Base-by-base conservation (phyloP, 2,888 invertebrate genomes). In the Chloroclysta siterata region DNA sequence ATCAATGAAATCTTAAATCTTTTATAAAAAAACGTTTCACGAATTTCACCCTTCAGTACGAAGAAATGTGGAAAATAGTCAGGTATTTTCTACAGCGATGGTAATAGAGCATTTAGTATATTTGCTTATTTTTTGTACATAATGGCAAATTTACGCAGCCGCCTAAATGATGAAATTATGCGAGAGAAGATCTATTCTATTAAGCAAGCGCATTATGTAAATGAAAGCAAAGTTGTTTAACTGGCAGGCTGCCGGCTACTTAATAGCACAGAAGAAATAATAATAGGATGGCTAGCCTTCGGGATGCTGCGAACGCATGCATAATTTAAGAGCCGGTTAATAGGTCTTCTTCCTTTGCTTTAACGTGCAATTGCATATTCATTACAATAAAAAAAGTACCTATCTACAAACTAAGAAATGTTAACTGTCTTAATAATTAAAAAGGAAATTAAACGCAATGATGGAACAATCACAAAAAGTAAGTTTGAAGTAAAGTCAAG, bases 201-300 rank as follows among this genome's bases (percentile, higher is more conserved):
- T 68, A 71, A 53, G 61, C 68, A 70, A 69, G 63, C 70, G 76
- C 77, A 85, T 84, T 86, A 86, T 87, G 85, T 81, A 78, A 85
- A 87, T 86, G 81, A 82, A 81, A 84, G 79, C 81, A 75, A 82
- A 79, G 80, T 76, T 77, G 84, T 80, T 77, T 69, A 76, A 79
- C 68, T 71, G 74, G 72, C 69, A 69, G 67, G 36, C 15, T 28
- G n/a, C 55, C 62, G 58, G 71, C 64, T 65, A 60, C 63, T 57
- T 69, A 65, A 71, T 73, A 67, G 69, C 73, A 42, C 48, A 55
- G 60, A 42, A 53, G 42, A 47, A 13, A 52, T 53, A 64, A 60
- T 58, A 61, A 55, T 58, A 53, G 65, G 60, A 60, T 75, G 72
- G 76, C 60, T 68, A 72, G 72, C 72, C 72, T 68, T 72, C 72